phyloP scores from a whole-genome alignment of 2,797 vertebrate species.

The Huso huso region DNA sequence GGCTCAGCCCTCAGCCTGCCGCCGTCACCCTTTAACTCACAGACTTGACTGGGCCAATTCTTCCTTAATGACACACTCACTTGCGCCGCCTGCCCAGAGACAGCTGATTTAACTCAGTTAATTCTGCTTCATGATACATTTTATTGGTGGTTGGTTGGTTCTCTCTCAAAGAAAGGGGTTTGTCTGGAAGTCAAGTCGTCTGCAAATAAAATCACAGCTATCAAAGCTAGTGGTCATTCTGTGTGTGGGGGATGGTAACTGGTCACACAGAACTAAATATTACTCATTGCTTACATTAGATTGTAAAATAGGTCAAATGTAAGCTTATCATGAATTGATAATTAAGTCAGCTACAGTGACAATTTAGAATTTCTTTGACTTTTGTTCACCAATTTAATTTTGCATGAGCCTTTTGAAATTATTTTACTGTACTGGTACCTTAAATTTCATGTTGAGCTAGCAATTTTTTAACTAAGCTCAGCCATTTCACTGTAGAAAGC shows the following conservation, averaged over 20 bases:
- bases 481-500: too few species aligned
- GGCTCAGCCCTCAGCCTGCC: constrained; percentile 34
- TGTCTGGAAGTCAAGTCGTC: constrained; percentile 6
- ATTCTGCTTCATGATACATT: constrained; percentile 18
- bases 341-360: too few species aligned
- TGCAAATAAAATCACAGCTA: neutral
- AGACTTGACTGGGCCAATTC: constrained; percentile 38
- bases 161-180: neutral
- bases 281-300: too few species aligned
- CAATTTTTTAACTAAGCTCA: too few species aligned
- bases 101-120: constrained; percentile 18
- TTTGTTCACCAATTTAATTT: too few species aligned
- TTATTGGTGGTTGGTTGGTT: constrained; percentile 14
- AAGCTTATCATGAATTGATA: too few species aligned
- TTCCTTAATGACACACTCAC: constrained; percentile 27
- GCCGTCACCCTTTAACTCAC: constrained; percentile 41
- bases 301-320: too few species aligned
- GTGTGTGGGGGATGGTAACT: neutral
- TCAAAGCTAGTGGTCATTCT: neutral
- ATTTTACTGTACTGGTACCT: too few species aligned
- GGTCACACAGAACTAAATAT: too few species aligned
- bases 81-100: constrained; percentile 5
- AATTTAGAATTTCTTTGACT: too few species aligned
- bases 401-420: too few species aligned
- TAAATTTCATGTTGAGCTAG: too few species aligned